Conservation (phyloP, 2,888 invertebrate species). For the Sphaeridia pumilis region DNA sequence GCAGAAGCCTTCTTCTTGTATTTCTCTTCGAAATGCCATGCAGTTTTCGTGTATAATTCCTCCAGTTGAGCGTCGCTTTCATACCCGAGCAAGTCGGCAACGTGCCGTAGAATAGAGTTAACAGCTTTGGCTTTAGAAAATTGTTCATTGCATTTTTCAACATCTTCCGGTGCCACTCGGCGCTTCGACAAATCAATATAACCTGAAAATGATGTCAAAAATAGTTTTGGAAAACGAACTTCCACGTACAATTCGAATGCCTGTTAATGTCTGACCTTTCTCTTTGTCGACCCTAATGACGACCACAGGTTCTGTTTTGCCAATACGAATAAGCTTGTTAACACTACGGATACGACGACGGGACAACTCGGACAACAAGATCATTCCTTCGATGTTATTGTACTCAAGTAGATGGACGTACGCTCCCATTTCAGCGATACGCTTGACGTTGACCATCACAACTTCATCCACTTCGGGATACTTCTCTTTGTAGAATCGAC, state of each 20-base stretch:
- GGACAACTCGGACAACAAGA: slow-evolving; percentile 92
- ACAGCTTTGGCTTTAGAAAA: slow-evolving; percentile 98
- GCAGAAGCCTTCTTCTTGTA: slow-evolving; percentile 91
- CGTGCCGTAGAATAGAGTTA: slow-evolving; percentile 93
- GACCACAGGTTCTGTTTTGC: slow-evolving; percentile 96
- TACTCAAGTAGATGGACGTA: slow-evolving; percentile 96
- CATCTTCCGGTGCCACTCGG: slow-evolving; percentile 94
- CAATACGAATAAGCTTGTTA: slow-evolving; percentile 96
- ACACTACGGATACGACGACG: slow-evolving; percentile 97
- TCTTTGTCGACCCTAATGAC: slow-evolving; percentile 99
- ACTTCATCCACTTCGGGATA: slow-evolving; percentile 99
- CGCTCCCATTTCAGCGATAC: slow-evolving; percentile 99
- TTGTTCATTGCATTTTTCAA: slow-evolving; percentile 94
- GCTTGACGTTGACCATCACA: slow-evolving; percentile 96
- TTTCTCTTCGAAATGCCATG: slow-evolving; percentile 97
- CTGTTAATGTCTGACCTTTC: slow-evolving; percentile 56
- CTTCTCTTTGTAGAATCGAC: slow-evolving; percentile 93
- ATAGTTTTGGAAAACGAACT: neutral
- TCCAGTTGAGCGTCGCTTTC: slow-evolving; percentile 86
- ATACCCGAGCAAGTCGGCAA: slow-evolving; percentile 86
- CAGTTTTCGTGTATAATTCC: slow-evolving; percentile 88
- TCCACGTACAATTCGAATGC: neutral
- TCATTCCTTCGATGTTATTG: slow-evolving; percentile 99
- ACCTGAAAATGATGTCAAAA: slow-evolving; percentile 45
- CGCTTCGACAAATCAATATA: slow-evolving; percentile 99